phyloP scores from a whole-genome alignment of 2,888 invertebrate genomes.

The Chrysopilus asiliformis region DNA sequence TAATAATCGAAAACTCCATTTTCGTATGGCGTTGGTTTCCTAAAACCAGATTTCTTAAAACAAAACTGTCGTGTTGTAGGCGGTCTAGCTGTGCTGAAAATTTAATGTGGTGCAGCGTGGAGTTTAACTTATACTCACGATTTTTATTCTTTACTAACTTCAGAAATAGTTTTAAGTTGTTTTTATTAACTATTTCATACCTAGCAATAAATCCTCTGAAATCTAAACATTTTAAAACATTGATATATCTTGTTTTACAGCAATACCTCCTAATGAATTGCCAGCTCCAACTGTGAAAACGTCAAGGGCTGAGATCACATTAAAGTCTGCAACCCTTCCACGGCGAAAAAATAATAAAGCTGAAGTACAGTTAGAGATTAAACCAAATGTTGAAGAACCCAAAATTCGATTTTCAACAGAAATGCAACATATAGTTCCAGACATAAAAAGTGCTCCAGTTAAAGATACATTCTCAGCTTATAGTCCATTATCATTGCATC shows the following conservation, averaged over 20 bases:
- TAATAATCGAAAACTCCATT: too few species aligned
- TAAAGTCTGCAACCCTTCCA: constrained; percentile 53
- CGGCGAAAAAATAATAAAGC: constrained; percentile 50
- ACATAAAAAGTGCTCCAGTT: constrained; percentile 34
- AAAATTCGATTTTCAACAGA: constrained; percentile 45
- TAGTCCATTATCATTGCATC: constrained; percentile 28
- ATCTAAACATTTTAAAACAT: too few species aligned
- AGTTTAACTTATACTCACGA: too few species aligned
- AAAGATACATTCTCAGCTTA: constrained; percentile 28
- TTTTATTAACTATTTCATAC: too few species aligned
- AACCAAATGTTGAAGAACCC: constrained; percentile 31
- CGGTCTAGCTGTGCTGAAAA: too few species aligned
- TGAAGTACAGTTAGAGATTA: constrained; percentile 46
- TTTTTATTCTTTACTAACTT: too few species aligned
- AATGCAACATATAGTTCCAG: constrained; percentile 44
- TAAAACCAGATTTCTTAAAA: too few species aligned
- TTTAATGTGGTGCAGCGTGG: too few species aligned
- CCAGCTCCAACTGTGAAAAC: constrained; percentile 36
- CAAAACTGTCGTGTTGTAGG: too few species aligned
- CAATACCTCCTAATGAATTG: constrained; percentile 1
- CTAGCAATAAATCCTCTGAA: too few species aligned
- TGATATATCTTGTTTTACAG: constrained; percentile 1
- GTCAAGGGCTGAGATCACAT: constrained; percentile 49
- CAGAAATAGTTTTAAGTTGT: too few species aligned
- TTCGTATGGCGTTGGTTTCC: too few species aligned